Evolutionary conservation across 1,140 invertebrate genomes (phyloP).

Genomic region (Drosophila ambigua): DNA sequence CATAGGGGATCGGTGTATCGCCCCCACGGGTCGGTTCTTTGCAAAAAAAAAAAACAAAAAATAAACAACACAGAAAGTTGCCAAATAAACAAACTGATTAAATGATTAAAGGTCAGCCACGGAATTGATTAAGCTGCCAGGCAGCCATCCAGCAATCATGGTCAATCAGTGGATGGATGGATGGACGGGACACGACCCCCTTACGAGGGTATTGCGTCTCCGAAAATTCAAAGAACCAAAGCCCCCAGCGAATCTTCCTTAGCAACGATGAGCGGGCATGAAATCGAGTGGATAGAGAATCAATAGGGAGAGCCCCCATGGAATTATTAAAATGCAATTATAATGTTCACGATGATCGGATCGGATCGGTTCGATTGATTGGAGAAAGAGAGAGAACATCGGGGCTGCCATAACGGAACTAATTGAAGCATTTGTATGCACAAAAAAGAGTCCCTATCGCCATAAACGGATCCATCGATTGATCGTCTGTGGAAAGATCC

Average conservation of each 20-base stretch:
- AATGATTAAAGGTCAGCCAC: conserved; percentile 38
- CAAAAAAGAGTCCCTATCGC: not conserved
- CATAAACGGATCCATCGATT: not conserved
- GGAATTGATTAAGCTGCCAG: too few relatives aligned
- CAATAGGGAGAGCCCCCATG: conserved; percentile 4
- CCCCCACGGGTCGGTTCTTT: not conserved
- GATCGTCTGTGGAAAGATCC: not conserved
- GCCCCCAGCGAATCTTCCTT: conserved; percentile 6
- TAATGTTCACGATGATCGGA: conserved; percentile 1
- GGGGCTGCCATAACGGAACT: not conserved
- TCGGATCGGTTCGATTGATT: not conserved
- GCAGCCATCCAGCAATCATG: conserved; percentile 39
- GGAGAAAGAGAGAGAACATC: too few relatives aligned
- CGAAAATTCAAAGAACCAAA: too few relatives aligned
- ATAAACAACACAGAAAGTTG: conserved; percentile 1
- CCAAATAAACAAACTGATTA: conserved; percentile 21
- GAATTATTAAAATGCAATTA: conserved; percentile 33
- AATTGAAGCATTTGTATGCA: conserved; percentile 51
- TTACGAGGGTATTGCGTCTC: too few relatives aligned
- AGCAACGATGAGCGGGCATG: conserved; percentile 36
- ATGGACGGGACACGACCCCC: too few relatives aligned
- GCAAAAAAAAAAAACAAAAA: not conserved
- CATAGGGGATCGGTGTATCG: too few relatives aligned
- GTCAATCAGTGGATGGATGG: conserved; percentile 14
- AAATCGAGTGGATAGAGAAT: conserved; percentile 1